Percentiles rank a stretch among this genome's conserved stretches.
phyloP scores from a whole-genome alignment of 2,888 invertebrate genomes.

The Adineta ricciae region DNA sequence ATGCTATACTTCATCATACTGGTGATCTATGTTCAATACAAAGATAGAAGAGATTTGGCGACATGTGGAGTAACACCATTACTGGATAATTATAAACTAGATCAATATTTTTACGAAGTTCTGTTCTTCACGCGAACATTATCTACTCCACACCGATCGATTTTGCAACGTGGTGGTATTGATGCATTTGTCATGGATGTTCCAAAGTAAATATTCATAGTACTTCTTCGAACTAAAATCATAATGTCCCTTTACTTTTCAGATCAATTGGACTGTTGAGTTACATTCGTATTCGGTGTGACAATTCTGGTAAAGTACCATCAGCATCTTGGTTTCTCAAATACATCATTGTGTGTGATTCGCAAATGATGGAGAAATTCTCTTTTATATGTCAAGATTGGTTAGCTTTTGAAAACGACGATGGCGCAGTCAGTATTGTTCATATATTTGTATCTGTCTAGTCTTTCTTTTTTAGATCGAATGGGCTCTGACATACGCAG shows the following conservation, averaged over 20 bases:
- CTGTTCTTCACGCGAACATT: slow-evolving; percentile 48
- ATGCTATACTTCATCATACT: slow-evolving; percentile 47
- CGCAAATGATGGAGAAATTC: slow-evolving; percentile 46
- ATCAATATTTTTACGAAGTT: slow-evolving; percentile 52
- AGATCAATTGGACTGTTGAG: slow-evolving; percentile 51
- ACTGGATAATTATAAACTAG: slow-evolving; percentile 49
- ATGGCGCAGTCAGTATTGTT: slow-evolving; percentile 42
- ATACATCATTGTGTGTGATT: slow-evolving; percentile 49
- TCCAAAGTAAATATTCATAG: slow-evolving; percentile 40
- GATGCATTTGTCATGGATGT: slow-evolving; percentile 51
- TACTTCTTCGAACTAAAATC: not conserved
- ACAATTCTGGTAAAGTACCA: slow-evolving; percentile 41
- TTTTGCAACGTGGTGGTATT: slow-evolving; percentile 46
- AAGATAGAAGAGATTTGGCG: slow-evolving; percentile 49
- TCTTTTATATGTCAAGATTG: slow-evolving; percentile 47
- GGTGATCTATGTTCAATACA: slow-evolving; percentile 49
- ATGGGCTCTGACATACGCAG: not conserved
- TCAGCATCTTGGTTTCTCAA: slow-evolving; percentile 39
- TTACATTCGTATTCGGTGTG: slow-evolving; percentile 36
- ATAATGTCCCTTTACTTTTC: slow-evolving; percentile 25
- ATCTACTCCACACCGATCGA: slow-evolving; percentile 46
- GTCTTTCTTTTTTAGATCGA: slow-evolving; percentile 14
- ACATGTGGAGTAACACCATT: slow-evolving; percentile 48
- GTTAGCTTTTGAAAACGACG: slow-evolving; percentile 53
- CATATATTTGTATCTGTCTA: too few relatives aligned